Evolutionary conservation across 2,113 vertebrate genomes (phyloP), one percentile per base, ranked within the genome.

Genomic region (Poecile atricapillus): DNA sequence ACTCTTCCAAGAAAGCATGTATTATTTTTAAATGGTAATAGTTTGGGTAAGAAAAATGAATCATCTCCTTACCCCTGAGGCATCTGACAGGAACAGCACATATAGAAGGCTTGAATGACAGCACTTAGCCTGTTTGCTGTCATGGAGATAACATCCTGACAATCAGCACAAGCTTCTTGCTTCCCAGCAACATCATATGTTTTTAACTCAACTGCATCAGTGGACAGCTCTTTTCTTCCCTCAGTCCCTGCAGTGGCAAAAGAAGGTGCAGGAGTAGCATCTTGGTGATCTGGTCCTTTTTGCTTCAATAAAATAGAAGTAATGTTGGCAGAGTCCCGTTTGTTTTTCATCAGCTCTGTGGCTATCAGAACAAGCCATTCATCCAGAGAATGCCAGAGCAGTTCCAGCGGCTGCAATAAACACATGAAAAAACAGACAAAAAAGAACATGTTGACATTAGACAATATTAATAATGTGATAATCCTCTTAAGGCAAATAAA

Each of bases 11-110:
- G 27, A 65, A 82, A 64, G 20, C 20, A 63, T 2, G 4, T 23
- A 28, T 7, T 30, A 49, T 67, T 77, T 89, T 27, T 13, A 87
- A 91, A 49, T 6, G 21, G 35, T 23, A 78, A 56, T 17, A 46
- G 49, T 60, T 55, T 52, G 52, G 39, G 33, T 65, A 93, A 67
- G 31, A 77, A 96, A 93, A 70, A 68, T 44, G 4, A 78, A 96
- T 78, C 22, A 75, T 33, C 91, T 90, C 91, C 98, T 98, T 98
- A 99, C 99, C 99, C 99, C 65, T 98, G 99, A 94, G 99, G 99
- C 99, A 99, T 99, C 98, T 99, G 99, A 97, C 99, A 99, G 86
- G 99, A 99, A 89, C 99, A 99, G 98, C 99, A 99, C 99, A 99
- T 98, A 93, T 99, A 99, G 97, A 99, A 99, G 31, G 99, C 99